These are phyloP conservation scores for Sarcophaga peregrina DNA, from an alignment of 1,140 invertebrate genomes.

Conservation along the genomic window DNA sequence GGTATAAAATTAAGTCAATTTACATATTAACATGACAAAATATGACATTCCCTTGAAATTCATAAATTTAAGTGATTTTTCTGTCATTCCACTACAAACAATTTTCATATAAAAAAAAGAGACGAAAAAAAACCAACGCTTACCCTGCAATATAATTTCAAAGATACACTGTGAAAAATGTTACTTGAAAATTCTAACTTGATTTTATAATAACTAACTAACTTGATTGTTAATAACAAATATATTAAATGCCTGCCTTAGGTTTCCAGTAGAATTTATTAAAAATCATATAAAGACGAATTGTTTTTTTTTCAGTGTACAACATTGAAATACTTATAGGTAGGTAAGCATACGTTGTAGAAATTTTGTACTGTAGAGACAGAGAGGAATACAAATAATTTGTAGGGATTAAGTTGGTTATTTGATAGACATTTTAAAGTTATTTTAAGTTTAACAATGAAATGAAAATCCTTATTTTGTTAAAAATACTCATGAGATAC, in stretches of 20 bases:
- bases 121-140: too few species aligned
- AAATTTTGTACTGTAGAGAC: not conserved
- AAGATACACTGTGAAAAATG: too few species aligned
- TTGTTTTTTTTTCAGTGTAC: too few species aligned
- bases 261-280: too few species aligned
- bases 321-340: not conserved
- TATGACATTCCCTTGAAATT: conserved; percentile 40
- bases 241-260: too few species aligned
- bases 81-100: conserved; percentile 18
- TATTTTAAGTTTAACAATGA: conserved; percentile 6
- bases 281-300: too few species aligned
- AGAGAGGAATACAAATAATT: conserved; percentile 10
- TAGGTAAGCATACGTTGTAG: not conserved
- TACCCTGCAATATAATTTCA: too few species aligned
- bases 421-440: conserved; percentile 22
- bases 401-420: not conserved
- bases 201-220: too few species aligned
- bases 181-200: too few species aligned
- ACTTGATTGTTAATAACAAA: too few species aligned
- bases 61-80: conserved; percentile 36
- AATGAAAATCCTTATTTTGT: conserved; percentile 5
- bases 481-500: not conserved
- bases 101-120: not conserved
- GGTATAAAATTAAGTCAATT: conserved; percentile 35
- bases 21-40: conserved; percentile 40